Percentiles rank a stretch among this genome's conserved stretches.
Evolutionary conservation across 2,113 vertebrate genomes (phyloP).

Genomic region (Silurus asotus): DNA sequence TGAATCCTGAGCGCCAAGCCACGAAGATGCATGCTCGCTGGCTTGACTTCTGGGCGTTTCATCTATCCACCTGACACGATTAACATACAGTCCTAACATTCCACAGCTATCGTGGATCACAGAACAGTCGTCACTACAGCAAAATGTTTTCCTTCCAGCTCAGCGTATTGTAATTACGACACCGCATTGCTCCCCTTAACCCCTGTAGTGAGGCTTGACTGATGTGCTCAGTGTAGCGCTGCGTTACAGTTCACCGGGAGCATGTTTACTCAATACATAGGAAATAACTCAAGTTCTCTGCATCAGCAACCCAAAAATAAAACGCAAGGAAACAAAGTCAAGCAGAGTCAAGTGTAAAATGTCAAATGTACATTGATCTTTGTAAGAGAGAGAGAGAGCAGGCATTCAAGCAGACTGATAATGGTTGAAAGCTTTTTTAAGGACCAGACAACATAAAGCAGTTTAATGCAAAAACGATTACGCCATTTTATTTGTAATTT

Average conservation of each 20-base stretch:
- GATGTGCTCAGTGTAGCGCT: conserved; percentile 44
- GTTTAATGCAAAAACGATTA: not conserved
- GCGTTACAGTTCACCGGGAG: conserved; percentile 46
- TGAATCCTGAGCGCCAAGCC: not conserved
- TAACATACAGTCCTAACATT: conserved; percentile 29
- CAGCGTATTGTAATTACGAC: conserved; percentile 51
- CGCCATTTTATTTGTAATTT: not conserved
- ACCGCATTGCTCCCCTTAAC: conserved; percentile 45
- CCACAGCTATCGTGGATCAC: conserved; percentile 25
- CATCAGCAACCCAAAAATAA: conserved; percentile 31
- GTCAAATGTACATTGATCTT: conserved; percentile 1
- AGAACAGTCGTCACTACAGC: conserved; percentile 22
- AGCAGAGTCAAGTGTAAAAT: conserved; percentile 6
- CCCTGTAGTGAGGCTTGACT: conserved; percentile 48
- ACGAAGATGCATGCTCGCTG: not conserved
- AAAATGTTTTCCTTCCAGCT: conserved; percentile 42
- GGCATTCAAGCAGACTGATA: not conserved
- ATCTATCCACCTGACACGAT: conserved; percentile 1
- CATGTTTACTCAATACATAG: conserved; percentile 51
- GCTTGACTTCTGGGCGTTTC: not conserved
- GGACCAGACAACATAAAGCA: conserved; percentile 11
- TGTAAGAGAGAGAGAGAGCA: not conserved
- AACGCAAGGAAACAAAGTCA: conserved; percentile 21
- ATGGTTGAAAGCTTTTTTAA: not conserved
- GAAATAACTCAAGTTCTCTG: conserved; percentile 41